Conservation (phyloP, 92 coral and sea anemone species). For the Palythoa heliodiscus region DNA sequence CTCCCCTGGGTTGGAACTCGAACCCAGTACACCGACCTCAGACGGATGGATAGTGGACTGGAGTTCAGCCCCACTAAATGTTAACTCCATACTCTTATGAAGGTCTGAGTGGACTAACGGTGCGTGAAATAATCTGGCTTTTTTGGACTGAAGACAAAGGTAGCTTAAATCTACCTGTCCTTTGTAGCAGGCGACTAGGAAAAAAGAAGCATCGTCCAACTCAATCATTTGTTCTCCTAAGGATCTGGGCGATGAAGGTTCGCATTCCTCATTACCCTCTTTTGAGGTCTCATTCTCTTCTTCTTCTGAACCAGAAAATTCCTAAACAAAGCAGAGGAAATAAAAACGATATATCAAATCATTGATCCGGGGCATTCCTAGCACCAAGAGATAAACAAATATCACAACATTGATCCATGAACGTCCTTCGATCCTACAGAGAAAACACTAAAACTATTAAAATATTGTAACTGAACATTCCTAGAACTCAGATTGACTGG, state of each 20-base stretch:
- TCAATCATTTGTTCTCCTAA: constrained; percentile 71
- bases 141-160: constrained; percentile 75
- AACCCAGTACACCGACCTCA: constrained; percentile 74
- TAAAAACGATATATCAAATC: too few species aligned
- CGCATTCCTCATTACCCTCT: constrained; percentile 34
- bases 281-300: background rate
- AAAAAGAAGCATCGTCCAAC: constrained; percentile 81
- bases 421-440: background rate
- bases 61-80: constrained; percentile 90
- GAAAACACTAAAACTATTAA: background rate
- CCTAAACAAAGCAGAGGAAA: background rate
- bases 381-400: background rate
- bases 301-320: background rate
- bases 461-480: background rate
- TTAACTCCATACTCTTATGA: constrained; percentile 80
- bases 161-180: constrained; percentile 87
- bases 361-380: background rate
- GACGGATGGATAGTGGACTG: constrained; percentile 87
- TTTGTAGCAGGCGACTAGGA: constrained; percentile 89
- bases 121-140: constrained; percentile 77
- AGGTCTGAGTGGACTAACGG: constrained; percentile 70
- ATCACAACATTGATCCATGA: background rate
- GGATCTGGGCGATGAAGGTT: background rate
- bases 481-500: background rate
- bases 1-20: constrained; percentile 58